Evolutionary conservation across 2,113 vertebrate species (phyloP), one percentile per base, ranked within the genome.

Genomic region (Tapirus terrestris): DNA sequence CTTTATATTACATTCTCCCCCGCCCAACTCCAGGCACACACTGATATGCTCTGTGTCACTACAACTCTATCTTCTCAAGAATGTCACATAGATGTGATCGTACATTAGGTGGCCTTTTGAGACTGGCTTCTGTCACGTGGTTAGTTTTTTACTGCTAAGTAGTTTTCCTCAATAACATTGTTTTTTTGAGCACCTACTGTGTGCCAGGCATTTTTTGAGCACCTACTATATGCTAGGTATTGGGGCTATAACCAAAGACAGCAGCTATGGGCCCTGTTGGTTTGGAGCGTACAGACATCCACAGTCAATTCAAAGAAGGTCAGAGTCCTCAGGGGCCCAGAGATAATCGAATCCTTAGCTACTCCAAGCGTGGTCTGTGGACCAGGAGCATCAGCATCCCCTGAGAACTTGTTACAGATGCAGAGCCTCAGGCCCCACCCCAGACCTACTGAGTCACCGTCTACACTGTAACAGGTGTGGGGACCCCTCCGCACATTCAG

Each of bases 401-500:
- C 39, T 25, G n/a, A 82, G 60, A 65, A 60, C 18, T 14, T 20
- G 51, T 76, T 84, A 85, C 43, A 84, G 91, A 63, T 36, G 58
- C 65, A 58, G 65, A 63, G 17, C 60, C 61, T 43, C 2, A 5
- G 20, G 13, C 58, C 67, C 17, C 16, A 2, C 10, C 18, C 68
- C 51, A n/a, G n/a, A 80, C 18, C 31, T 20, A 8, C 2, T 16
- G n/a, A 82, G 7, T 18, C 25, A 58, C 29, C 8, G 33, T 8
- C 10, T 20, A 3, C 12, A 31, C 27, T 12, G 13, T 25, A 27
- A 56, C 3, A 23, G 8, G 43, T 31, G 10, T 18, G 79, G 58
- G 5, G 39, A 12, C 12, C 39, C 36, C 14, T 10, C 8, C 0
- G 27, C 16, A 23, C 33, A 2, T 4, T 23, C 68, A 8, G 2